Conservation (phyloP, 2,888 invertebrate genomes). For the Nowickia ferox region DNA sequence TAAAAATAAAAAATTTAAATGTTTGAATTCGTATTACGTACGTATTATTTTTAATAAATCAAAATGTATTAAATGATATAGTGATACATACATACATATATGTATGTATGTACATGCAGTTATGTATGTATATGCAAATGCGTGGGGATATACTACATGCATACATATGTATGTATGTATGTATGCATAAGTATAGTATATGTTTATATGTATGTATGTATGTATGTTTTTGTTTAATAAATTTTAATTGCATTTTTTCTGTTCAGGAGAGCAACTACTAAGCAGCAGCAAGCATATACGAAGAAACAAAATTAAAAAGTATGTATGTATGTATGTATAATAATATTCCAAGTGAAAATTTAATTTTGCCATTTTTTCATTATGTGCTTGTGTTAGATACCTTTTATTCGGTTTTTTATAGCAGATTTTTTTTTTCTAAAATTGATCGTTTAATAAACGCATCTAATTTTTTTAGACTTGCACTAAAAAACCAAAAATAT, state of each 20-base stretch:
- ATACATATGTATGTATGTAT: slow-evolving; percentile 6
- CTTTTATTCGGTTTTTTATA: slow-evolving; percentile 46
- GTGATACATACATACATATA: neutral
- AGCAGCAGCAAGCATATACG: slow-evolving; percentile 40
- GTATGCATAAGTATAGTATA: too few relatives aligned
- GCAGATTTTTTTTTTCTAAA: slow-evolving; percentile 20
- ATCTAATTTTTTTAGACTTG: slow-evolving; percentile 48
- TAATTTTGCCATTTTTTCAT: slow-evolving; percentile 16
- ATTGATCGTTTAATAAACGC: slow-evolving; percentile 63
- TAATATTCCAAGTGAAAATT: slow-evolving; percentile 32
- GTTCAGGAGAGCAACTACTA: slow-evolving; percentile 55
- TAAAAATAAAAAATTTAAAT: neutral
- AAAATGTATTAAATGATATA: neutral
- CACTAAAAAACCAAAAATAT: slow-evolving; percentile 67
- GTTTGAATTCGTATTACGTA: neutral
- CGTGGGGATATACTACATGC: neutral
- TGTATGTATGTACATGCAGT: neutral
- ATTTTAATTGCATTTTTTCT: slow-evolving; percentile 9
- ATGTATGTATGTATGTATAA: too few relatives aligned
- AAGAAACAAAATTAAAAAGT: slow-evolving; percentile 10
- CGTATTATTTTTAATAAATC: neutral
- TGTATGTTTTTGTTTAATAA: slow-evolving; percentile 2
- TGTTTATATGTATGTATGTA: slow-evolving; percentile 17
- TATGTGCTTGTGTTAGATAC: slow-evolving; percentile 58
- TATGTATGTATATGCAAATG: neutral